phyloP scores from a whole-genome alignment of 2,797 vertebrate genomes.

The Monodelphis domestica region DNA sequence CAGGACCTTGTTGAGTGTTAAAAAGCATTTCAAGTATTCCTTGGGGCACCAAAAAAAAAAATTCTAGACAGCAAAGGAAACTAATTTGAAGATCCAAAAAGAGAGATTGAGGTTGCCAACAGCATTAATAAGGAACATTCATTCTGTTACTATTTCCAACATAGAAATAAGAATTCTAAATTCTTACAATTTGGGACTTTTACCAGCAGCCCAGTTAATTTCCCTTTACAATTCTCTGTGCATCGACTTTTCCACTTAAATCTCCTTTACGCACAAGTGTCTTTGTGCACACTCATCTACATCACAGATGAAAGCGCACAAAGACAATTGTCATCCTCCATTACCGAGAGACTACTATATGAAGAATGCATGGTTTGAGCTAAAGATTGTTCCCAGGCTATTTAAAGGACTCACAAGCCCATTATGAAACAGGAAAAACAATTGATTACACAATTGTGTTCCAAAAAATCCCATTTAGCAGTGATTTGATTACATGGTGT shows the following conservation, averaged over 20 bases:
- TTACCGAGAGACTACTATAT: too few relatives aligned
- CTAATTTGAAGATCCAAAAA: conserved; percentile 30
- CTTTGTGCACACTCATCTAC: too few relatives aligned
- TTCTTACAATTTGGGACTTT: not conserved
- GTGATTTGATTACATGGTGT: conserved; percentile 23
- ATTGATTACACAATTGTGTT: conserved; percentile 1
- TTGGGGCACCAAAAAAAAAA: conserved; percentile 31
- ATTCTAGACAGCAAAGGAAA: conserved; percentile 24
- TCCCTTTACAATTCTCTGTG: conserved; percentile 27
- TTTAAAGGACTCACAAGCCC: not conserved
- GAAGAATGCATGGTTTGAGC: conserved; percentile 38
- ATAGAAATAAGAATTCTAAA: too few relatives aligned
- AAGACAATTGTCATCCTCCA: too few relatives aligned
- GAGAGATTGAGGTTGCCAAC: not conserved
- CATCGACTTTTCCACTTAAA: too few relatives aligned
- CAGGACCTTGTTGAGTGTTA: not conserved
- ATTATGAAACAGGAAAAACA: conserved; percentile 32
- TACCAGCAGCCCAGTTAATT: conserved; percentile 20
- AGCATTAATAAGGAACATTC: conserved; percentile 27
- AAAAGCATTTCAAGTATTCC: conserved; percentile 10
- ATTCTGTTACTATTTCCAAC: conserved; percentile 44
- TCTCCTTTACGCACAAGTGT: too few relatives aligned
- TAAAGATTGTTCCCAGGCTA: not conserved
- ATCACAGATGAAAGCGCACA: too few relatives aligned
- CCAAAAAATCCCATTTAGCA: not conserved